Conservation (phyloP, 2,113 vertebrate species). For the Crotalus helleri region DNA sequence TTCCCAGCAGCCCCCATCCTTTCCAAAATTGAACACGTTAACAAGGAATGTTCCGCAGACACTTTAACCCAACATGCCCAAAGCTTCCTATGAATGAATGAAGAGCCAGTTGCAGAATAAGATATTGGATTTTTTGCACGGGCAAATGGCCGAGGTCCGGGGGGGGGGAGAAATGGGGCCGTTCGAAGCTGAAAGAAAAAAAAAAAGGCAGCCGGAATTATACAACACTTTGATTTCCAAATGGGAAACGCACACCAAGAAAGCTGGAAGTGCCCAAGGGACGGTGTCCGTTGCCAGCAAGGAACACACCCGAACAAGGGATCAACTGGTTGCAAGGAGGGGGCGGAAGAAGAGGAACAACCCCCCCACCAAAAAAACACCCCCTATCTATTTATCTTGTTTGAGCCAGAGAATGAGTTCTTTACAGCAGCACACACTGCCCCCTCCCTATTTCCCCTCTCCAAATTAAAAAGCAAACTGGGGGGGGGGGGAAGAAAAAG, state of each 20-base stretch:
- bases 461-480: constrained; percentile 65
- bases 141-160: background rate
- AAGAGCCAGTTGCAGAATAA: constrained; percentile 4
- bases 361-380: background rate
- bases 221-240: background rate
- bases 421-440: constrained; percentile 60
- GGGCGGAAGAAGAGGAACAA: constrained; percentile 45
- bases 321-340: constrained; percentile 29
- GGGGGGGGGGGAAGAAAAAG: background rate
- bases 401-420: constrained; percentile 31
- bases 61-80: constrained; percentile 37
- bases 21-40: constrained; percentile 57
- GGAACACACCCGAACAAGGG: constrained; percentile 45
- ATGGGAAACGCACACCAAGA: background rate
- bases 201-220: constrained; percentile 31
- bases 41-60: constrained; percentile 65
- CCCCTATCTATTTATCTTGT: background rate
- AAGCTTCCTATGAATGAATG: constrained; percentile 40
- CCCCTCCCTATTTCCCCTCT: constrained; percentile 63
- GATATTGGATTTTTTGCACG: background rate
- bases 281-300: constrained; percentile 39
- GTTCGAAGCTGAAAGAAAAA: background rate
- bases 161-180: background rate
- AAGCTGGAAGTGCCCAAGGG: constrained; percentile 40
- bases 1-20: constrained; percentile 65